A percentile compares a stretch with the other conserved stretches of the same genome.
Conservation (phyloP, 2,797 vertebrate genomes). For the Phoxinus dragarum region DNA sequence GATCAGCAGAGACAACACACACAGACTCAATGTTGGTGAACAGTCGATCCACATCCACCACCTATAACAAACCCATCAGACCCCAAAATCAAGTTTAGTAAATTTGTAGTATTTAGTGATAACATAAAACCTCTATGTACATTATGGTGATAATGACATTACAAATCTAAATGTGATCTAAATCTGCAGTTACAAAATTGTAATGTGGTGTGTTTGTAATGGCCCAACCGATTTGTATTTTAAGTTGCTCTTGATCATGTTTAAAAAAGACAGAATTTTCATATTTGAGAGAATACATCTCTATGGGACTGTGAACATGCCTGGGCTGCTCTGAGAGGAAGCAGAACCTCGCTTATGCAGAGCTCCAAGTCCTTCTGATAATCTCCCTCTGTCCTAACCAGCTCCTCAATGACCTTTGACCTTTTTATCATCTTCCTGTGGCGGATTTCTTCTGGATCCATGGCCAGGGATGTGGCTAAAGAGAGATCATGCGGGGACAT, state of each 20-base stretch:
- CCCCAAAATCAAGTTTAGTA: constrained; percentile 13
- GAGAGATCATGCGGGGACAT: constrained; percentile 82
- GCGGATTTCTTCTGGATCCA: constrained; percentile 82
- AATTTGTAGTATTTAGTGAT: background rate
- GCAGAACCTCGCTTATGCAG: constrained; percentile 89
- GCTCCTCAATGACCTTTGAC: constrained; percentile 89
- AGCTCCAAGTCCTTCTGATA: constrained; percentile 88
- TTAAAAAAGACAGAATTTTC: background rate
- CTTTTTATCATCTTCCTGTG: constrained; percentile 87
- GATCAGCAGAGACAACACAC: constrained; percentile 87
- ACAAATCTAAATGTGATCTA: background rate
- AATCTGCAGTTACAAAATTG: background rate
- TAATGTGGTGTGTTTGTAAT: background rate
- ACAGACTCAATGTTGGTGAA: constrained; percentile 96
- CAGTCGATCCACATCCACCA: constrained; percentile 90
- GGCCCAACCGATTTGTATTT: background rate
- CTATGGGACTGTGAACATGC: constrained; percentile 73
- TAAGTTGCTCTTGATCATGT: background rate
- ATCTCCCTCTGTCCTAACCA: constrained; percentile 92
- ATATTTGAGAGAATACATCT: background rate
- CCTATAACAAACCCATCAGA: constrained; percentile 70
- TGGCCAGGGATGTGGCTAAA: constrained; percentile 64
- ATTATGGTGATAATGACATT: background rate
- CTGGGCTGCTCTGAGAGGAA: constrained; percentile 84
- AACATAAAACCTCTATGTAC: background rate